Evolutionary conservation across 2,888 invertebrate genomes (phyloP), one percentile per base, ranked within the genome.

Genomic region (Dicycla oo): DNA sequence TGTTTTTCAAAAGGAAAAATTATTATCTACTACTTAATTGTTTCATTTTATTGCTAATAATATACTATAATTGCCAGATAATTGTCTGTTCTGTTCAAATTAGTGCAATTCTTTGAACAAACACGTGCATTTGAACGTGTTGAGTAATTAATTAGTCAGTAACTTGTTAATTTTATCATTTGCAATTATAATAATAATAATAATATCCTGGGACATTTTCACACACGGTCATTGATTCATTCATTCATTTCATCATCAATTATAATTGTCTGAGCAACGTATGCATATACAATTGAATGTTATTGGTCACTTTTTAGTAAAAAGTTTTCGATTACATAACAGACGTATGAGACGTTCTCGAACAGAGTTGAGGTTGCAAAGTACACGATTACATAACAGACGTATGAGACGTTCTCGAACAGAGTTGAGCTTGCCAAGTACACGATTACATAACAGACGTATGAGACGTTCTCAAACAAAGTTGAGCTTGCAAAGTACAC

Each of bases 261-360:
- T n/a, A n/a, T n/a, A n/a, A 64, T 54, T 71, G 47, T 56, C 43
- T 51, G 65, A 30, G 40, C 20, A 61, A 57, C 51, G 64, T 45
- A 5, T 18, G 67, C 51, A 67, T 13, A 73, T 13, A 73, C 30
- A n/a, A 2, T 30, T 30, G 40, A 20, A 40, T 47, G 11, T 7
- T 54, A 54, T 47, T 53, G 15, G 8, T 26, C 18, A 23, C 6
- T 15, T 26, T 6, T 26, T 6, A 40, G 20, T 20, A 2, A 40
- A 60, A 61, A 40, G 30, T 23, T 40, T 72, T 47, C 10, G 13
- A n/a, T 60, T 53, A 8, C 20, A 4, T 47, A 45, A 23, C 1
- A 53, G 26, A n/a, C 34, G 3, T 38, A 1, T 15, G 60, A 60
- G 68, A 26, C 23, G 47, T 68, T 18, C 53, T 60, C 47, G 30